A percentile compares a stretch with the other conserved stretches of the same genome.
Conservation (phyloP, 2,113 vertebrate species). For the Gallinago media region DNA sequence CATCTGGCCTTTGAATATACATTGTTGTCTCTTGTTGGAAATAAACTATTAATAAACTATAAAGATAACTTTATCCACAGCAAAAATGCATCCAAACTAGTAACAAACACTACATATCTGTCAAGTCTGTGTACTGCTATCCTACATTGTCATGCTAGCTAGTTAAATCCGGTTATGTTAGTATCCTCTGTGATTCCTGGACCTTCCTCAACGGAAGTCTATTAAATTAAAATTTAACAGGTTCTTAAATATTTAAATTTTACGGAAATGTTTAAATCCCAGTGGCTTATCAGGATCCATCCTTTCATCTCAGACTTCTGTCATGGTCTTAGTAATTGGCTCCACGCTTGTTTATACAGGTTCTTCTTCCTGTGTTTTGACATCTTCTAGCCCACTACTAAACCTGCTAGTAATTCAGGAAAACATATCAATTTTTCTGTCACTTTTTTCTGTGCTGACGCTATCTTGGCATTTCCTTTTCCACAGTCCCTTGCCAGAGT, state of each 20-base stretch:
- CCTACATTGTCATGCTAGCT: background rate
- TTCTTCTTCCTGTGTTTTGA: slow-evolving; percentile 56
- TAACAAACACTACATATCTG: background rate
- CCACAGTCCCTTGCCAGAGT: background rate
- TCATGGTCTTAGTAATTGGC: background rate
- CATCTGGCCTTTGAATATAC: background rate
- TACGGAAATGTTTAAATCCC: background rate
- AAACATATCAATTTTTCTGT: slow-evolving; percentile 28
- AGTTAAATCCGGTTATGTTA: background rate
- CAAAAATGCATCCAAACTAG: background rate
- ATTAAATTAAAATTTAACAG: background rate
- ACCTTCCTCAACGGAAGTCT: background rate
- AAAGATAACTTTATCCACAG: background rate
- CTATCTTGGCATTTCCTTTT: slow-evolving; percentile 39
- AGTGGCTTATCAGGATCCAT: background rate
- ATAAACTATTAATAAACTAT: background rate
- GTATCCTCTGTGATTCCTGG: background rate
- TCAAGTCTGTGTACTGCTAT: background rate
- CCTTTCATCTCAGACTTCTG: background rate
- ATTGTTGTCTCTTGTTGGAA: background rate
- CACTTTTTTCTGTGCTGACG: background rate
- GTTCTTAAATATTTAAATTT: slow-evolving; percentile 23
- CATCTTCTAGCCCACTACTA: background rate
- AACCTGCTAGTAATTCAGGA: slow-evolving; percentile 20
- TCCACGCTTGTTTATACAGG: slow-evolving; percentile 16